Evolutionary conservation across 1,140 invertebrate species (phyloP), one percentile per base, ranked within the genome.

Genomic region (Drosophila lacertosa): DNA sequence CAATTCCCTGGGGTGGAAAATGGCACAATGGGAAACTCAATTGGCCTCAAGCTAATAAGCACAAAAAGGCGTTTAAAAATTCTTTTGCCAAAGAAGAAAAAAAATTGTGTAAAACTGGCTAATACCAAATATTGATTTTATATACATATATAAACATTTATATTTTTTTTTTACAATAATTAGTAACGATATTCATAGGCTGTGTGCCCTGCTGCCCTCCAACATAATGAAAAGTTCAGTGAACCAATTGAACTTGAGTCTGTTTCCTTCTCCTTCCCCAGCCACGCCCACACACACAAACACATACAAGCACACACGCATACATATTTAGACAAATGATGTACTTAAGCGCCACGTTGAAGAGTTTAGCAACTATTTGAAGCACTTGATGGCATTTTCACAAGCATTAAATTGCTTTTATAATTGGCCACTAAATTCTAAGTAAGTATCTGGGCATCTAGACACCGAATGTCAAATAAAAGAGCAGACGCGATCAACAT

Each of bases 391-490:
- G 33, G 53, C 47, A 51, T 32, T 60, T 18, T 37, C 26, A 55
- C 47, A 37, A 26, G 29, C 50, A 47, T 65, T 60, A 53, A 73
- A 53, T 64, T 48, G 60, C 44, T 51, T 58, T 71, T 55, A 74
- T 67, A 45, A 74, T 65, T 50, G 68, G 13, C 33, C 32, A 37
- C 11, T 13, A 37, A 37, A 51, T 20, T 54, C 35, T 54, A 29
- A 54, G 51, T 39, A 32, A 51, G 18, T 51, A 20, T 22, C 20
- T 16, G 29, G 47, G 4, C 16, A 3, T 16, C 5, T 69, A 29
- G 33, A n/a, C 67, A 37, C 11, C 42, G 71, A 70, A 74, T 72
- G 79, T 79, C 80, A 79, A 72, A 75, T 53, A 55, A 47, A 47
- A 69, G 63, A 78, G 48, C 48, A 70, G 18, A 51, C 50, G 24